Evolutionary conservation across 1,140 invertebrate genomes (phyloP), one percentile per base, ranked within the genome.

Genomic region (Drosophila nigromelanica): DNA sequence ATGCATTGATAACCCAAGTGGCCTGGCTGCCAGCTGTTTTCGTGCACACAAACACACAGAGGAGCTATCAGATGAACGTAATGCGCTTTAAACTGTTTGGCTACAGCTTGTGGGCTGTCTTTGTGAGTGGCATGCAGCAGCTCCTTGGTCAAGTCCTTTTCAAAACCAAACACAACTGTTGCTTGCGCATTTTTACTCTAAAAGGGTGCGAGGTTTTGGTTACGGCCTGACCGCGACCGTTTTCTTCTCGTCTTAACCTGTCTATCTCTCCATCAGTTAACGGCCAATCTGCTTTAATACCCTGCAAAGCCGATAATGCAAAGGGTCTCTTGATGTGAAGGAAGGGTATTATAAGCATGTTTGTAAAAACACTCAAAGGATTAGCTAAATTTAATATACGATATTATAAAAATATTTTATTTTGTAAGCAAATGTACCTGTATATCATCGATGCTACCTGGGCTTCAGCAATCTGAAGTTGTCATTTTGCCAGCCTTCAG

Each of bases 1-100:
- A 86, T 86, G 82, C 82, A 86, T 87, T 82, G 82, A 86, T 86
- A 87, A 86, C 75, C 75, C 82, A 87, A 86, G 82, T 78, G 82
- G 72, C 63, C 69, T 61, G 37, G 45, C 73, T 56, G 43, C 40
- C 27, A 74, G 55, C 68, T 62, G 58, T 73, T 59, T 80, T 59
- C 60, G 63, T 48, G 72, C 48, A 60, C 45, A 50, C 59, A 55
- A 37, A 15, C 15, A 55, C 30, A 47, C 5, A 14, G n/a, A 12
- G 55, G 40, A 60, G 64, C 54, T 63, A 86, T 87, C 82, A 78
- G 82, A 86, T 86, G 82, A 87, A 80, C 82, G 87, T 86, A 86
- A 87, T 86, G 72, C 82, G 78, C 82, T 87, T 87, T 86, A 86
- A 86, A 86, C 82, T 87, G 82, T 82, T 86, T 86, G 78, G 73